These are phyloP conservation scores for Melanostigma gelatinosum DNA, from an alignment of 2,113 vertebrate genomes.

Conservation along the genomic window DNA sequence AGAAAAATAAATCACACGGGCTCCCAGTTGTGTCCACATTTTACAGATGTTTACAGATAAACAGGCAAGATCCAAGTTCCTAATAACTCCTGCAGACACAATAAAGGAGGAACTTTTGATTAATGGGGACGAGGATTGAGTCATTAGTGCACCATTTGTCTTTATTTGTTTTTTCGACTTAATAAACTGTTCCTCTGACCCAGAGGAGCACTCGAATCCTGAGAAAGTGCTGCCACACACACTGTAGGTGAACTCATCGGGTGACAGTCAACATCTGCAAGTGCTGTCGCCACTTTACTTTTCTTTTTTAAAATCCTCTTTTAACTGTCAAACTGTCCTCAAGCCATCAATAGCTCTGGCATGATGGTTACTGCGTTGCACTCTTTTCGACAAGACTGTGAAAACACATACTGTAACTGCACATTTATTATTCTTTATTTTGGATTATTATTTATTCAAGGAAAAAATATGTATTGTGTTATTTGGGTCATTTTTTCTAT, in stretches of 20 bases:
- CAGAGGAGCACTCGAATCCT: background rate
- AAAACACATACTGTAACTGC: background rate
- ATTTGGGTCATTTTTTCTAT: background rate
- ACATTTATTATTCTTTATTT: background rate
- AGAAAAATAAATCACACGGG: background rate
- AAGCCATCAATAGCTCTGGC: background rate
- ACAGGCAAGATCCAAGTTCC: slow-evolving; percentile 88
- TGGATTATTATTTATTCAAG: background rate
- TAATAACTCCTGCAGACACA: slow-evolving; percentile 86
- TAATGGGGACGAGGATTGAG: background rate
- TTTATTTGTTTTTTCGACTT: background rate
- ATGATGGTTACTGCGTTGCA: background rate
- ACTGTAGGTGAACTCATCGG: slow-evolving; percentile 37
- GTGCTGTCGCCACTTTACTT: background rate
- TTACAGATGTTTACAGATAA: background rate
- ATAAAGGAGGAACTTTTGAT: background rate
- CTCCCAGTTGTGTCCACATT: background rate
- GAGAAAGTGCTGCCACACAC: background rate
- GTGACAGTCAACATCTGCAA: slow-evolving; percentile 76
- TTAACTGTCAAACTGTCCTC: background rate
- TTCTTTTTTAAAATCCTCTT: too few relatives aligned
- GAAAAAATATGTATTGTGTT: background rate
- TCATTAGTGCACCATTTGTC: background rate
- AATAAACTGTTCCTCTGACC: slow-evolving; percentile 12
- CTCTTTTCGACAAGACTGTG: background rate